These are phyloP conservation scores for Bradypodion ventrale DNA, from an alignment of 2,797 vertebrate species.

Conservation along the genomic window DNA sequence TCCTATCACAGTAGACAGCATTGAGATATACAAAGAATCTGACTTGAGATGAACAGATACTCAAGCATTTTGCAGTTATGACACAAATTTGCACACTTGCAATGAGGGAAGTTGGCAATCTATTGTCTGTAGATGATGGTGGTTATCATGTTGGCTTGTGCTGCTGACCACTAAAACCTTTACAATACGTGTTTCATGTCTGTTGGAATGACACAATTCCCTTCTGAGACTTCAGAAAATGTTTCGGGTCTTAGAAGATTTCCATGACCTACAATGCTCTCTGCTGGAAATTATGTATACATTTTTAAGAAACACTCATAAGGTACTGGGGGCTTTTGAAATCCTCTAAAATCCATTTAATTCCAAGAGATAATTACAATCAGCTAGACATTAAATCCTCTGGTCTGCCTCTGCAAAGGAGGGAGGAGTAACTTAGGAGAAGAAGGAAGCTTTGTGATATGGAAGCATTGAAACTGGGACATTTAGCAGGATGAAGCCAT, in stretches of 20 bases:
- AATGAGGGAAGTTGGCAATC: not conserved
- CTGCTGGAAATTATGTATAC: conserved; percentile 46
- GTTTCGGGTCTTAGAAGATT: conserved; percentile 28
- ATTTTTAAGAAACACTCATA: conserved; percentile 41
- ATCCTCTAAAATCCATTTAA: conserved; percentile 59
- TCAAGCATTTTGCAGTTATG: no score
- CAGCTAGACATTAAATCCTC: conserved; percentile 61
- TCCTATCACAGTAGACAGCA: not conserved
- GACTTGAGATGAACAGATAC: not conserved
- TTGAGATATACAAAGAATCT: not conserved
- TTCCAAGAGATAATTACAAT: conserved; percentile 65
- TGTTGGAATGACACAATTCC: not conserved
- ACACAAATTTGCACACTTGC: no score
- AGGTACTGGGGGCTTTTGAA: conserved; percentile 42
- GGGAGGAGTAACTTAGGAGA: conserved; percentile 56
- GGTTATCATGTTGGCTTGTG: not conserved
- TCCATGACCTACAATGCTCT: conserved; percentile 36
- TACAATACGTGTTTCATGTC: not conserved
- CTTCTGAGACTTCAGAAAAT: not conserved
- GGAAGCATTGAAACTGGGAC: not conserved
- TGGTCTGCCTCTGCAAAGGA: conserved; percentile 53
- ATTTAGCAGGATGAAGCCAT: no score
- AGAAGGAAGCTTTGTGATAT: conserved; percentile 13
- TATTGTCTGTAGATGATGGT: not conserved
- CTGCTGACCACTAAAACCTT: not conserved